These are phyloP conservation scores for Hylaea fasciaria DNA, from an alignment of 2,888 invertebrate species.

Conservation along the genomic window DNA sequence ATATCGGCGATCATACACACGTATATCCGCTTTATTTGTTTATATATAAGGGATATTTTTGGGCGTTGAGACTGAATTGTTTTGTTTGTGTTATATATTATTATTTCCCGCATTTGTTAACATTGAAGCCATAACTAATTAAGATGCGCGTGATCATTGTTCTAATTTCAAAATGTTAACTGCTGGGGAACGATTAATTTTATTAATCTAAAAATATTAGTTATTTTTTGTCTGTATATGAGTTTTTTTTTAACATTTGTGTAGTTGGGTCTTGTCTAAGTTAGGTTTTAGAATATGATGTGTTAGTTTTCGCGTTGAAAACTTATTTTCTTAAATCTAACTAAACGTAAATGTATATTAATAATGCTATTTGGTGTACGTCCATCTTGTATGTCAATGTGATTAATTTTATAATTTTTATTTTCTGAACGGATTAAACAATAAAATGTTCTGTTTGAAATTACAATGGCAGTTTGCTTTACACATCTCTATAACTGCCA, in stretches of 20 bases:
- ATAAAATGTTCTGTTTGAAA: constrained; percentile 85
- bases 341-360: constrained; percentile 74
- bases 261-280: constrained; percentile 78
- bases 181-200: constrained; percentile 61
- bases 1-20: constrained; percentile 59
- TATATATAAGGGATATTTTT: constrained; percentile 65
- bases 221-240: constrained; percentile 84
- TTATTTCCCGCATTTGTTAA: constrained; percentile 72
- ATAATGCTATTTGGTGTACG: constrained; percentile 82
- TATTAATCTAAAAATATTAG: constrained; percentile 65
- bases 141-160: constrained; percentile 52
- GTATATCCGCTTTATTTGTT: constrained; percentile 58
- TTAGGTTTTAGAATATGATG: constrained; percentile 72
- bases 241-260: constrained; percentile 77
- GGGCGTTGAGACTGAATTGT: constrained; percentile 84
- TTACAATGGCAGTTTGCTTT: constrained; percentile 69
- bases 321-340: constrained; percentile 74
- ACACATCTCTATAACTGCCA: constrained; percentile 31
- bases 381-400: constrained; percentile 84
- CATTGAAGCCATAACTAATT: constrained; percentile 62
- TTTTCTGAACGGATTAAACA: constrained; percentile 84
- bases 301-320: constrained; percentile 72
- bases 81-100: constrained; percentile 83
- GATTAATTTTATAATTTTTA: constrained; percentile 76
- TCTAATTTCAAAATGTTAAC: constrained; percentile 55